These are phyloP conservation scores for Eubasilissa splendida DNA, from an alignment of 2,888 invertebrate species.

Conservation along the genomic window DNA sequence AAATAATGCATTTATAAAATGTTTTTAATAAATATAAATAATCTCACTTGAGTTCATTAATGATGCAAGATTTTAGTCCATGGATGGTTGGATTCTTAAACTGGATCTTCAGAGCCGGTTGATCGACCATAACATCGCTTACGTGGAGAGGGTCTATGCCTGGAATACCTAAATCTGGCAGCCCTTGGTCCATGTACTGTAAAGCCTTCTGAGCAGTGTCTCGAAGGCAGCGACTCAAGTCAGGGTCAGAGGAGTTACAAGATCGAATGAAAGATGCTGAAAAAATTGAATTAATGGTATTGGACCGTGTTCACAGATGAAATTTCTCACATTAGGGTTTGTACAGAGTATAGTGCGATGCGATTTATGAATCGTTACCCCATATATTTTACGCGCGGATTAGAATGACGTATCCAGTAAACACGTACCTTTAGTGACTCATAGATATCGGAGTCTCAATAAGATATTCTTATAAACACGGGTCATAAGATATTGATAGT, in stretches of 20 bases:
- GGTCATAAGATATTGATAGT: too few relatives aligned
- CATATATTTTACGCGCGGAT: too few relatives aligned
- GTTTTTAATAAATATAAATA: background rate
- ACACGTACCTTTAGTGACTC: too few relatives aligned
- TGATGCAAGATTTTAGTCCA: conserved; percentile 49
- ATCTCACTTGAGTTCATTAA: conserved; percentile 53
- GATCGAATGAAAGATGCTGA: conserved; percentile 49
- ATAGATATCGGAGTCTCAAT: too few relatives aligned
- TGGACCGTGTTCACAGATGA: too few relatives aligned
- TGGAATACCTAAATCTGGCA: conserved; percentile 46
- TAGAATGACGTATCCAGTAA: too few relatives aligned
- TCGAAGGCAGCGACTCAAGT: conserved; percentile 36
- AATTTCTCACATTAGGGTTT: too few relatives aligned
- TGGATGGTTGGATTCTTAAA: conserved; percentile 41
- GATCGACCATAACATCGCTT: conserved; percentile 45
- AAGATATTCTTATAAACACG: too few relatives aligned
- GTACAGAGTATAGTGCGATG: too few relatives aligned
- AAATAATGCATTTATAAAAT: too few relatives aligned
- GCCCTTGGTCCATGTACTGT: conserved; percentile 42
- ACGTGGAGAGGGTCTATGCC: conserved; percentile 51
- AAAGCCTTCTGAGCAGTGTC: conserved; percentile 44
- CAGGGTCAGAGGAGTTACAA: conserved; percentile 48
- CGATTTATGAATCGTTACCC: too few relatives aligned
- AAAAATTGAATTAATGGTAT: conserved; percentile 7
- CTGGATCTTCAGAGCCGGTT: conserved; percentile 48